Evolutionary conservation across 2,797 vertebrate genomes (phyloP).

Genomic region (Bradypodion pumilum): DNA sequence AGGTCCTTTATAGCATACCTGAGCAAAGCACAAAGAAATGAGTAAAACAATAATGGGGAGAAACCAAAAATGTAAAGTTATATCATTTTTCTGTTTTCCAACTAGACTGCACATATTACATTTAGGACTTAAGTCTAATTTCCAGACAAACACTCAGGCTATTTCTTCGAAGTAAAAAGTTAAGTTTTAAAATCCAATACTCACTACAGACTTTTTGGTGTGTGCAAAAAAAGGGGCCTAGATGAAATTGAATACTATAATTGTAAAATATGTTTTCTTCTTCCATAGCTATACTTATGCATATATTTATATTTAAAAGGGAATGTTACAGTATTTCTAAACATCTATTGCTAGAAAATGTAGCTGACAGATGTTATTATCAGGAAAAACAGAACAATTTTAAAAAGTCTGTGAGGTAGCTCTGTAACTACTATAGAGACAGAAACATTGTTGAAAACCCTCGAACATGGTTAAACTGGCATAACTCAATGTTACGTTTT

Average conservation of each 20-base stretch:
- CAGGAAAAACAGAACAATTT: neutral
- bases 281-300: neutral
- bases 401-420: neutral
- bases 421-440: neutral
- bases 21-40: conserved; percentile 35
- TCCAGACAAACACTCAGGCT: neutral
- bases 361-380: neutral
- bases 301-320: neutral
- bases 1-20: conserved; percentile 98
- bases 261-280: neutral
- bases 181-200: too few relatives aligned
- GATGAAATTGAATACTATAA: neutral
- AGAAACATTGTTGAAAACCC: neutral
- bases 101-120: neutral
- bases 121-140: neutral
- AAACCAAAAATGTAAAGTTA: neutral
- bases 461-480: too few relatives aligned
- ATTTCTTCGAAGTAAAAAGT: too few relatives aligned
- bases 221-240: neutral
- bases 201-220: neutral
- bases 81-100: neutral
- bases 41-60: neutral
- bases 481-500: too few relatives aligned
- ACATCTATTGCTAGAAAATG: neutral
- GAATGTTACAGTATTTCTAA: neutral